Evolutionary conservation across 2,888 invertebrate species (phyloP), one percentile per base, ranked within the genome.

Genomic region (Pammene fasciana): DNA sequence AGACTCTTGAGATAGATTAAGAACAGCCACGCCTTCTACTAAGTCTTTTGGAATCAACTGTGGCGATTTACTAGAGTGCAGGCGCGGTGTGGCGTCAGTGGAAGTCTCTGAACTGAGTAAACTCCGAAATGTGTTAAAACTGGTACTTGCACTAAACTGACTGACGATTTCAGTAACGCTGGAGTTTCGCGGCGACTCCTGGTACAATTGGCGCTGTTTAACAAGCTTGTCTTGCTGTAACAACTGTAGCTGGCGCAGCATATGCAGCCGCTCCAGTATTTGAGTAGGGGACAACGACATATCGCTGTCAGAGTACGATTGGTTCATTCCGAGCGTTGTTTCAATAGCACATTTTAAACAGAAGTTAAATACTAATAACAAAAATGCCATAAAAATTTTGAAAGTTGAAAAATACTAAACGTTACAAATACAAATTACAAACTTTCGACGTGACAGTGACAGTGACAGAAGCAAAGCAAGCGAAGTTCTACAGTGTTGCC

Each of bases 221-320:
- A 89, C 87, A 50, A 92, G 80, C 83, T 92, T 92, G 79, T 87
- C 89, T 81, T 88, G 89, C 76, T 92, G 91, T 68, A 91, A 70
- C 48, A 90, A 72, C 77, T 92, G 92, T 56, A 90, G 77, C 72
- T 89, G 90, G 50, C 91, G 82, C 55, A 92, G 76, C 64, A 88
- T 79, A 81, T 90, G 89, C 66, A 92, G 80, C 34, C 91, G 81
- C 73, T 90, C 90, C 64, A 92, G 80, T 77, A 92, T 84, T 83
- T 90, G 88, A 11, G 91, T 83, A 5, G 92, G 92, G 34, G 92
- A 92, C 71, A 91, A 75, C 0, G 91, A 87, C 60, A 88, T 74
- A 78, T 92, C 92, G 77, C 82, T 87, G 59, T 88, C 90, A 0
- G 90, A 86, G 72, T 84, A 84, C 1, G 89, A 87, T 68, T 88